These are phyloP conservation scores for Ophion costatus DNA, from an alignment of 2,888 invertebrate species.

Conservation along the genomic window DNA sequence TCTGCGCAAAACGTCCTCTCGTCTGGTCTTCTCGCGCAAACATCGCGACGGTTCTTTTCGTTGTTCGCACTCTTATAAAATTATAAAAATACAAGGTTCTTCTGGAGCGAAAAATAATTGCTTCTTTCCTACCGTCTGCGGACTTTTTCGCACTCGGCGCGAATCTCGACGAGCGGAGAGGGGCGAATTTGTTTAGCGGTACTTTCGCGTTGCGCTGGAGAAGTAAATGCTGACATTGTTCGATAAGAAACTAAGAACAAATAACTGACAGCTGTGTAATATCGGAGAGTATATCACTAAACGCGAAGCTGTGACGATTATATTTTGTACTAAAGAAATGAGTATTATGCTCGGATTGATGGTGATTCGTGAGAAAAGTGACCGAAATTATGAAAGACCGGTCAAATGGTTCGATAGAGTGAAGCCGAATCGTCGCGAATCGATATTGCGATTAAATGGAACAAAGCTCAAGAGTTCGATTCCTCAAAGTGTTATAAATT, in stretches of 20 bases:
- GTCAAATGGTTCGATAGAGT: too few relatives aligned
- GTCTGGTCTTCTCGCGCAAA: slow-evolving; percentile 3
- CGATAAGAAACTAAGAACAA: too few relatives aligned
- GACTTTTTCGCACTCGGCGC: not conserved
- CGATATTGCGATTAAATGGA: too few relatives aligned
- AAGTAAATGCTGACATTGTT: too few relatives aligned
- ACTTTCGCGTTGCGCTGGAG: too few relatives aligned
- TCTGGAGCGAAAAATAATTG: slow-evolving; percentile 63
- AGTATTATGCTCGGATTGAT: slow-evolving; percentile 18
- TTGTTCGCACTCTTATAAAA: slow-evolving; percentile 65
- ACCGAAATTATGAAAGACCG: not conserved
- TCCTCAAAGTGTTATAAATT: too few relatives aligned
- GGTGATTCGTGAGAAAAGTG: not conserved
- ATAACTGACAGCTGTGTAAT: too few relatives aligned
- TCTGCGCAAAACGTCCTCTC: slow-evolving; percentile 34
- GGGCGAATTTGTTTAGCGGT: not conserved
- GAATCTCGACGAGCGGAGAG: not conserved
- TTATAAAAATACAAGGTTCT: slow-evolving; percentile 68
- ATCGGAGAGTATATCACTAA: too few relatives aligned
- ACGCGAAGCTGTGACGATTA: not conserved
- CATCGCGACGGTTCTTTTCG: slow-evolving; percentile 12
- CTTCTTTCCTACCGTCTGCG: slow-evolving; percentile 1
- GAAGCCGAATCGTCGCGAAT: too few relatives aligned
- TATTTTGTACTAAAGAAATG: slow-evolving; percentile 22
- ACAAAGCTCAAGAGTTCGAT: too few relatives aligned